A percentile compares a stretch with the other conserved stretches of the same genome.
These are phyloP conservation scores for Drosophila formosana DNA, from an alignment of 2,888 invertebrate species.

Conservation along the genomic window DNA sequence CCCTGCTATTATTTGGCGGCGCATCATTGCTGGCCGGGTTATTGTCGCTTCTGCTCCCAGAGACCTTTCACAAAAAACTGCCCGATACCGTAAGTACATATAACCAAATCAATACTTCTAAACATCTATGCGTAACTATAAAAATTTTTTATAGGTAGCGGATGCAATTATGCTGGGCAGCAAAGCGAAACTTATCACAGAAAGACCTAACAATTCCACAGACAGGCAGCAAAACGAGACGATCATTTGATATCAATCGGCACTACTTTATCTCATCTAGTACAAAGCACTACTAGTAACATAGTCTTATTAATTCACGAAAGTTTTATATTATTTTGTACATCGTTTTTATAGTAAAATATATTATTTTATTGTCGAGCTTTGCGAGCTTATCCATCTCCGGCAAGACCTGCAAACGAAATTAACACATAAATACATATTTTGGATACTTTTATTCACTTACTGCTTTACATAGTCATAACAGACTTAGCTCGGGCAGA, in stretches of 20 bases:
- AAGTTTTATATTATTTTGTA: too few relatives aligned
- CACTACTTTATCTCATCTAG: conserved; percentile 27
- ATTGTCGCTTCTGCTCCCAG: conserved; percentile 87
- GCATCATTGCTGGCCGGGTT: conserved; percentile 86
- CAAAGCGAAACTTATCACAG: not conserved
- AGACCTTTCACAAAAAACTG: conserved; percentile 87
- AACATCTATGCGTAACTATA: not conserved
- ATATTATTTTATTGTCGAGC: too few relatives aligned
- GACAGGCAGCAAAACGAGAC: conserved; percentile 28
- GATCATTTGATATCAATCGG: conserved; percentile 11
- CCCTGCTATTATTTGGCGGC: conserved; percentile 86
- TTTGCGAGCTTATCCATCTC: too few relatives aligned
- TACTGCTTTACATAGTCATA: too few relatives aligned
- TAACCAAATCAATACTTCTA: not conserved
- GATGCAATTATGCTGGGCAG: conserved; percentile 72
- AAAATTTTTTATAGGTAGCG: conserved; percentile 54
- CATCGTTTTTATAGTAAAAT: too few relatives aligned
- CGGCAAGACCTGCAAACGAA: too few relatives aligned
- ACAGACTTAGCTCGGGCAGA: too few relatives aligned
- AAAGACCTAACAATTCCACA: conserved; percentile 4
- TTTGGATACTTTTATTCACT: too few relatives aligned
- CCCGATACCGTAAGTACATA: conserved; percentile 87
- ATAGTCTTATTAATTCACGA: not conserved
- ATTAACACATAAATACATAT: too few relatives aligned
- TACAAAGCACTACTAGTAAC: conserved; percentile 41